Evolutionary conservation across 1,140 invertebrate genomes (phyloP).

Genomic region (Diorhabda carinulata): DNA sequence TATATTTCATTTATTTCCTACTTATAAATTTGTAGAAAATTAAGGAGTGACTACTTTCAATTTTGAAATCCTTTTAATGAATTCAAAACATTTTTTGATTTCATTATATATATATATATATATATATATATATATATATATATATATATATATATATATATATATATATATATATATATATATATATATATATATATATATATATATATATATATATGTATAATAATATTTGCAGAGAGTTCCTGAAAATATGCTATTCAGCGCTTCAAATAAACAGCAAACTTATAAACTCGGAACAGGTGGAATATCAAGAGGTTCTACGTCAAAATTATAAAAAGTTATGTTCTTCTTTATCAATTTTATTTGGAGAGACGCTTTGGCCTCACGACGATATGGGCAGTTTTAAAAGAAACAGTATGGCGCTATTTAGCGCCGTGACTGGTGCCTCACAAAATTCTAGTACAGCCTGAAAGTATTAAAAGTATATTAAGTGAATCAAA

Average conservation of each 20-base stretch:
- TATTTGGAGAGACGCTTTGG: slow-evolving; percentile 67
- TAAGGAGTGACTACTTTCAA: no score
- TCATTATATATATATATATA: no score
- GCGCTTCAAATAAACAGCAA: slow-evolving; percentile 83
- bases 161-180: no score
- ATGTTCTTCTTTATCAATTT: slow-evolving; percentile 67
- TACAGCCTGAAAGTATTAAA: slow-evolving; percentile 49
- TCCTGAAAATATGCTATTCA: slow-evolving; percentile 80
- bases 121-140: no score
- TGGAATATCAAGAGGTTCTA: slow-evolving; percentile 84
- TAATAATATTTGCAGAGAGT: slow-evolving; percentile 77
- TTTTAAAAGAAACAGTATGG: slow-evolving; percentile 62
- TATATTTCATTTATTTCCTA: no score
- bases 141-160: no score
- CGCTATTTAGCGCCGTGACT: slow-evolving; percentile 65
- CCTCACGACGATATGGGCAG: slow-evolving; percentile 60
- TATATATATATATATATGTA: no score
- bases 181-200: no score
- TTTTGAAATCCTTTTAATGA: no score
- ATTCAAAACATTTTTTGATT: no score
- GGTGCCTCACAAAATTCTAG: slow-evolving; percentile 63
- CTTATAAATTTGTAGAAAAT: no score
- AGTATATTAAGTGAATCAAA: slow-evolving; percentile 4
- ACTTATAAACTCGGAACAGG: slow-evolving; percentile 79
- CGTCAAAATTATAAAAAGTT: slow-evolving; percentile 83